Evolutionary conservation across 1,140 invertebrate genomes (phyloP), one percentile per base, ranked within the genome.

Genomic region (Diachasma alloeum): DNA sequence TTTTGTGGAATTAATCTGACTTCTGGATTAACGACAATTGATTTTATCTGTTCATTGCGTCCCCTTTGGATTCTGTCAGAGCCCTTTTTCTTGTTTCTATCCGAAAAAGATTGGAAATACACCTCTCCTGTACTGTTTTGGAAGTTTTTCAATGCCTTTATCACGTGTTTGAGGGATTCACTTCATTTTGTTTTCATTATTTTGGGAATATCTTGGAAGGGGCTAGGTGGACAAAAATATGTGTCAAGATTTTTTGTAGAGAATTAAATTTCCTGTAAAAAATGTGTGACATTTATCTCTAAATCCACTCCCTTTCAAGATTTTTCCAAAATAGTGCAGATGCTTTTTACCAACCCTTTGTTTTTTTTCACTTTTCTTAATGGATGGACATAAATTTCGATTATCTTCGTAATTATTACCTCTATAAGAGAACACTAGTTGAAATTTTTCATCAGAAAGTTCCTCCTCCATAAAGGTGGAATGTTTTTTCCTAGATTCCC

Each of bases 81-180:
- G 74, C 72, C 78, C 75, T 69, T 74, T 78, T 73, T 79, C 75
- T 46, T 77, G 53, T 78, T 69, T 72, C 68, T 71, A 74, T 68
- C 59, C 39, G 31, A 73, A 67, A 71, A 69, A 63, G 72, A 75
- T 63, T 59, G 53, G 59, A 56, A 42, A 56, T 81, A 78, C 82
- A n/a, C 53, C 53, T 59, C n/a, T 59, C 4, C n/a, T 59, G 53
- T 9, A 3, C 3, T 22, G 53, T 31, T 31, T 31, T 6, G 31
- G 31, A 3, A 31, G 2, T 31, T 31, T 31, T 31, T 31, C 6
- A 31, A 31, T 31, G 31, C 31, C 31, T 31, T 6, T 31, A 31
- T 31, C 31, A 31, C 31, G 6, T 31, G 31, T 31, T 3, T 11
- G 44, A 15, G 44, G 44, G 44, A 46, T 46, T 31, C 31, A 31